Evolutionary conservation across 2,797 vertebrate genomes (phyloP).

Genomic region (Sebastes oblongus): DNA sequence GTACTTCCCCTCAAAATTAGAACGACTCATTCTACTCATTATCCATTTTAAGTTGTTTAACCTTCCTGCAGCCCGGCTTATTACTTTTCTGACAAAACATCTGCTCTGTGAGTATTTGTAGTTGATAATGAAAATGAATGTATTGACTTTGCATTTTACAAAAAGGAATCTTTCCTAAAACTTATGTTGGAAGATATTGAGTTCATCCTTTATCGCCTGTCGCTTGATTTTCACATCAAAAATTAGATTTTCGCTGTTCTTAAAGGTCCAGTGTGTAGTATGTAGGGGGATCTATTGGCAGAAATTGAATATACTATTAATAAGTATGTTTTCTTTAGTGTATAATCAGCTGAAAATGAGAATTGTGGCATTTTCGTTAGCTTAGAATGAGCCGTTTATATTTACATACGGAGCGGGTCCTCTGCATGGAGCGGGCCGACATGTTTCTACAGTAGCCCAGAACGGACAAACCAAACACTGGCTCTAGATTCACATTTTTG

Average conservation of each 20-base stretch:
- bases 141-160: constrained; percentile 8
- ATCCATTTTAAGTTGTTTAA: constrained; percentile 48
- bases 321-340: neutral
- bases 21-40: constrained; percentile 29
- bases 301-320: neutral
- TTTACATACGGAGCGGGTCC: neutral
- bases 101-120: constrained; percentile 28
- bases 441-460: neutral
- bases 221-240: neutral
- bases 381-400: neutral
- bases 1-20: neutral
- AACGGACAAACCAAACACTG: neutral
- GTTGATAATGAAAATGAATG: constrained; percentile 19
- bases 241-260: neutral
- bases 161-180: constrained; percentile 1
- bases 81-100: constrained; percentile 38
- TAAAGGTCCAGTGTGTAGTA: neutral
- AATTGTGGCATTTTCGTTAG: neutral
- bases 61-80: constrained; percentile 35
- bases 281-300: neutral
- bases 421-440: neutral
- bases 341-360: neutral
- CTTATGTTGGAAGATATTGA: neutral
- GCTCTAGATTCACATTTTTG: neutral
- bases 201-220: neutral